phyloP scores from a whole-genome alignment of 37 sponge, comb jelly and placozoan genomes.

The Theonella swinhoei region DNA sequence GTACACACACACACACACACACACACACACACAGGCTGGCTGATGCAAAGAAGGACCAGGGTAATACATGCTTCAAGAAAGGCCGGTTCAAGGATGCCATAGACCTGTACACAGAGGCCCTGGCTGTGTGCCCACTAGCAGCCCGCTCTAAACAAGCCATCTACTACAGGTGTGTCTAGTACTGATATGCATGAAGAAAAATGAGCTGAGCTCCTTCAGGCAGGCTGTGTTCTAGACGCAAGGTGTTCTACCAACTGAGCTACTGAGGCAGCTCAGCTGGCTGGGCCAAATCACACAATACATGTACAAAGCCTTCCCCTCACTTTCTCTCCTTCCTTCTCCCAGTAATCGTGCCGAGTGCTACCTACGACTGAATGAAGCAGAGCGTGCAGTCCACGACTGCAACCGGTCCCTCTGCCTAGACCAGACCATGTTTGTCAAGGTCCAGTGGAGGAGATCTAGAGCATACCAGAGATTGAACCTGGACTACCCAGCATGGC shows the following conservation, averaged over 20 bases:
- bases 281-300: no score
- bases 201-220: no score
- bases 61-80: slow-evolving; percentile 19
- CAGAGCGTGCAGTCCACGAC: slow-evolving; percentile 39
- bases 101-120: slow-evolving; percentile 34
- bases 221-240: no score
- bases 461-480: slow-evolving; percentile 32
- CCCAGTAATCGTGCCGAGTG: slow-evolving; percentile 57
- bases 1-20: neutral
- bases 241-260: no score
- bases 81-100: slow-evolving; percentile 21
- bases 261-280: no score
- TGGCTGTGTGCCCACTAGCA: slow-evolving; percentile 45
- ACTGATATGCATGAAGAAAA: no score
- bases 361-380: slow-evolving; percentile 12
- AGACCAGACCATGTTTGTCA: slow-evolving; percentile 17
- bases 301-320: neutral
- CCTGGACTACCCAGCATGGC: slow-evolving; percentile 39
- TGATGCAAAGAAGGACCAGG: slow-evolving; percentile 20
- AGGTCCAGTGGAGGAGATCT: slow-evolving; percentile 50
- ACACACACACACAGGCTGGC: neutral
- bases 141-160: slow-evolving; percentile 19
- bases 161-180: neutral
- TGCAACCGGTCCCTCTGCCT: slow-evolving; percentile 52
- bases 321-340: neutral